A percentile compares a stretch with the other conserved stretches of the same genome.
These are phyloP conservation scores for Tyria jacobaeae DNA, from an alignment of 2,888 invertebrate genomes.

Conservation along the genomic window DNA sequence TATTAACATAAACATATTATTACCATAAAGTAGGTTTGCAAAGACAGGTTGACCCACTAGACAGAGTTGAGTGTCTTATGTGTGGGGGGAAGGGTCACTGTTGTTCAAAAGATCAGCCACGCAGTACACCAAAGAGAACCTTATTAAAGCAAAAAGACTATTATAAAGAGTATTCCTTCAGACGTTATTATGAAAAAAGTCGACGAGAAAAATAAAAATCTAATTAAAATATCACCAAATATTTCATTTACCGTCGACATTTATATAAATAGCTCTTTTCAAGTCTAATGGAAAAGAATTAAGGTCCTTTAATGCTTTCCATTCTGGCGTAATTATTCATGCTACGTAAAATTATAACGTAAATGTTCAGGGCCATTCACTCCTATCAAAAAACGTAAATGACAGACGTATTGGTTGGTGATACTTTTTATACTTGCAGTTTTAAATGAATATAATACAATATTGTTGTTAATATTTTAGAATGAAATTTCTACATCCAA, in stretches of 20 bases:
- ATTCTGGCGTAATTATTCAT: constrained; percentile 10
- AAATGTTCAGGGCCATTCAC: constrained; percentile 1
- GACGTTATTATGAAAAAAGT: neutral
- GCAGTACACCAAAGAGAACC: too few relatives aligned
- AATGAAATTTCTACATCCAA: neutral
- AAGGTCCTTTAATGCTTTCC: constrained; percentile 1
- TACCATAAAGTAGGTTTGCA: too few relatives aligned
- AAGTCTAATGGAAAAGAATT: constrained; percentile 7
- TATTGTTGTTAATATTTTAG: neutral
- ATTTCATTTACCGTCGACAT: neutral
- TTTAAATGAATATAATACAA: neutral
- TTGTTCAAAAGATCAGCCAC: too few relatives aligned
- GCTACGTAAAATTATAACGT: constrained; percentile 6
- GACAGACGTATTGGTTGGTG: neutral
- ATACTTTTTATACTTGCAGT: constrained; percentile 7
- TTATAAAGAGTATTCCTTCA: too few relatives aligned
- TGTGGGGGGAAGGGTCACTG: too few relatives aligned
- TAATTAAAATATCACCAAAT: neutral
- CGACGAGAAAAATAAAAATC: neutral
- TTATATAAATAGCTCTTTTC: neutral
- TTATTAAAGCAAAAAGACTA: too few relatives aligned
- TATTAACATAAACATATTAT: too few relatives aligned
- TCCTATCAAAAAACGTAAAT: neutral
- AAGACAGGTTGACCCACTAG: too few relatives aligned
- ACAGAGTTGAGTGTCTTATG: too few relatives aligned